These are phyloP conservation scores for Meloidogyne floridensis DNA, from an alignment of 1,140 invertebrate species.

Conservation along the genomic window DNA sequence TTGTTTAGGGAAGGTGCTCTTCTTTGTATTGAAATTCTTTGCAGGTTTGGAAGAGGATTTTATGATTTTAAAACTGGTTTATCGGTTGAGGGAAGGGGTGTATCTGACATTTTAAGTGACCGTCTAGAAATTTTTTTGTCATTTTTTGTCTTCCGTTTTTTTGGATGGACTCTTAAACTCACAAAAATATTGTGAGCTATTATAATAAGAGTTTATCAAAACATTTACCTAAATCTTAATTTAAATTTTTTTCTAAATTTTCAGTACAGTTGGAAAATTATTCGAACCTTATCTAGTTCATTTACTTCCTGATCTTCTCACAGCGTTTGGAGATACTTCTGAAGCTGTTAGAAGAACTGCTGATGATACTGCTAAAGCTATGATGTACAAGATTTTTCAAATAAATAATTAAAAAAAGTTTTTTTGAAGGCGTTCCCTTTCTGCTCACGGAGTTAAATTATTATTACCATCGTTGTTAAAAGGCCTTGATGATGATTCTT, in stretches of 20 bases:
- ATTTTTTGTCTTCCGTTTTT: no score
- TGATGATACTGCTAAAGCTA: conserved; percentile 87
- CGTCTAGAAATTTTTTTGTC: no score
- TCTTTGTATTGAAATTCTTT: conserved; percentile 96
- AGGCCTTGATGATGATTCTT: conserved; percentile 93
- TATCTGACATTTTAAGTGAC: no score
- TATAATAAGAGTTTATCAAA: no score
- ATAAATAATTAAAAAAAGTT: background rate
- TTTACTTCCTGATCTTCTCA: conserved; percentile 86
- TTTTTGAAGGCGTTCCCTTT: conserved; percentile 72
- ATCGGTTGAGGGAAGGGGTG: no score
- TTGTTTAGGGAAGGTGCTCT: conserved; percentile 88
- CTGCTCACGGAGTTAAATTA: conserved; percentile 89
- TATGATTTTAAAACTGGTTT: background rate
- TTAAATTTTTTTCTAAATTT: conserved; percentile 21
- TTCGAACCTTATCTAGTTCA: conserved; percentile 99
- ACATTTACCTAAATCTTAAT: no score
- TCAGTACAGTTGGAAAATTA: conserved; percentile 72
- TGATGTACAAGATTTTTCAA: conserved; percentile 76
- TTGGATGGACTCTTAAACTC: no score
- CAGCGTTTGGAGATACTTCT: conserved; percentile 92
- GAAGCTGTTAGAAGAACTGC: conserved; percentile 78
- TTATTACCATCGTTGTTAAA: conserved; percentile 85
- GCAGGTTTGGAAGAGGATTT: conserved; percentile 68
- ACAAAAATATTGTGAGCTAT: no score